phyloP scores from a whole-genome alignment of 2,797 vertebrate species.

The Alca torda region DNA sequence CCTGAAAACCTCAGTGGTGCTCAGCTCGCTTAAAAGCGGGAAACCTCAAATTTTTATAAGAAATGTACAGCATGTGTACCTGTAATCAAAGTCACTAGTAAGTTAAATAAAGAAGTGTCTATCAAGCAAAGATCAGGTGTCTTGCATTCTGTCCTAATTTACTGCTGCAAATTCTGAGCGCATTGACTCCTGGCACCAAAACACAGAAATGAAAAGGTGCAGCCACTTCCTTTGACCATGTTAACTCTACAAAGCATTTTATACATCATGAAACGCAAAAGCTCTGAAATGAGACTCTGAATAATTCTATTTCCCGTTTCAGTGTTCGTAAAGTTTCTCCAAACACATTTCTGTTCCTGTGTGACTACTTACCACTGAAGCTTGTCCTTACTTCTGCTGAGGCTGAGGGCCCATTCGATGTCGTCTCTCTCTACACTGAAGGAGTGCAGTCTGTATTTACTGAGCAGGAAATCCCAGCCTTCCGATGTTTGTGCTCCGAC shows the following conservation, averaged over 20 bases:
- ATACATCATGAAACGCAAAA: background rate
- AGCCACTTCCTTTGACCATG: background rate
- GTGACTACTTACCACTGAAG: slow-evolving; percentile 82
- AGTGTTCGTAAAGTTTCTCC: background rate
- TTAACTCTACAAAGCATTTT: background rate
- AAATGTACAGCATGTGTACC: background rate
- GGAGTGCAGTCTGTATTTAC: slow-evolving; percentile 80
- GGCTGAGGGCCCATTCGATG: slow-evolving; percentile 81
- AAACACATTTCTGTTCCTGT: background rate
- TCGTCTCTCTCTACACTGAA: slow-evolving; percentile 79
- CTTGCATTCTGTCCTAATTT: background rate
- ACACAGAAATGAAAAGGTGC: background rate
- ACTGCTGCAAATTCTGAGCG: background rate
- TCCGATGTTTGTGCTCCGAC: slow-evolving; percentile 83
- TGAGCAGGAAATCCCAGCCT: slow-evolving; percentile 90
- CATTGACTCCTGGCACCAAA: background rate
- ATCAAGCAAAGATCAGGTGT: background rate
- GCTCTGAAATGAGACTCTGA: background rate
- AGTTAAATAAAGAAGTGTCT: background rate
- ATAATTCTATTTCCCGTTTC: background rate
- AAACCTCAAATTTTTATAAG: background rate
- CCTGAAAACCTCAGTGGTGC: background rate
- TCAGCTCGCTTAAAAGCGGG: background rate
- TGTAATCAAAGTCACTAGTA: background rate
- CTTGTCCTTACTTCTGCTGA: slow-evolving; percentile 79